Evolutionary conservation across 2,888 invertebrate species (phyloP), one percentile per base, ranked within the genome.

Genomic region (Mylabris sibirica): DNA sequence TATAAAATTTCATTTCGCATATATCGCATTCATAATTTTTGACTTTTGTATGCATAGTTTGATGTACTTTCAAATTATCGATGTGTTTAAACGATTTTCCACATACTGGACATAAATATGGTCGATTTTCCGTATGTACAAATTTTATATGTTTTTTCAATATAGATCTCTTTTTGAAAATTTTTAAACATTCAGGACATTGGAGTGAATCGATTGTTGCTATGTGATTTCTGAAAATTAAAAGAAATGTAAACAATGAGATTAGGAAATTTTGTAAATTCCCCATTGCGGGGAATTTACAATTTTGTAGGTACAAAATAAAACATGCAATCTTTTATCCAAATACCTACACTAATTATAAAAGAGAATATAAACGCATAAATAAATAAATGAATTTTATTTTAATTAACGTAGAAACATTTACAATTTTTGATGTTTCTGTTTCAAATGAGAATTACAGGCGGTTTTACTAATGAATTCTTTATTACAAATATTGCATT

Each of bases 401-500:
- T 38, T 2, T 3, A 38, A 14, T 44, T 12, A 44, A n/a, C n/a
- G n/a, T n/a, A n/a, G n/a, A n/a, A n/a, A n/a, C n/a, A n/a, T n/a
- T 17, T 20, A 49, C 49, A 20, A 11, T 3, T 49, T 49, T 49
- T 49, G 17, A 22, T 49, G 49, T 8, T 49, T 20, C 9, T 20
- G 4, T 11, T 9, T 49, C 20, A 49, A 2, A 11, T 49, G 49
- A 20, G 5, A 9, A 49, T 20, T 9, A 11, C 8, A 20, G 2
- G 12, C 49, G 9, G 30, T 30, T 12, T 59, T 59, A 17, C 65
- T 59, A 49, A 63, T 49, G 63, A 65, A 68, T 22, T 38, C 30
- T 24, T 59, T 59, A 3, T 34, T 11, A n/a, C 68, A 68, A 49
- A 62, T 26, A 2, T 59, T 12, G n/a, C 68, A 68, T 24, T 30